Conservation (phyloP, 1,140 invertebrate species). For the Bacillus rossius region DNA sequence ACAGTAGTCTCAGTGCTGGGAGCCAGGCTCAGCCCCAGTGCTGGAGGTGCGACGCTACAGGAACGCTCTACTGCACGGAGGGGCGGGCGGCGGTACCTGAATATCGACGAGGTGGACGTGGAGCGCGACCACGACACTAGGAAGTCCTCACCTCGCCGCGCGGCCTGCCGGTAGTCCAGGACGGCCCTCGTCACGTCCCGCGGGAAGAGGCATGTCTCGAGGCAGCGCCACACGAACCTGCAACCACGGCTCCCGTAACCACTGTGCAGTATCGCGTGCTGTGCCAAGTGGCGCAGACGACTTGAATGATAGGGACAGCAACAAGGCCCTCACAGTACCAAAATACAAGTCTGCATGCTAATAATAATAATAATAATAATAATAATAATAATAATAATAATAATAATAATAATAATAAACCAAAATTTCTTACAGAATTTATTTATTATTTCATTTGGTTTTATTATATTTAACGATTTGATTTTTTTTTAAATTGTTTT, state of each 20-base stretch:
- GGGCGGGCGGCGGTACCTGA: slow-evolving; percentile 43
- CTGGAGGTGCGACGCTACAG: too few species aligned
- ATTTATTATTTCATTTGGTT: too few species aligned
- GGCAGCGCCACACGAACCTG: slow-evolving; percentile 44
- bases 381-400: too few species aligned
- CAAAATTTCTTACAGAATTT: too few species aligned
- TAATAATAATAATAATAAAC: too few species aligned
- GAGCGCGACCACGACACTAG: slow-evolving; percentile 59
- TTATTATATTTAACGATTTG: too few species aligned
- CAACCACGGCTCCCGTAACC: background rate
- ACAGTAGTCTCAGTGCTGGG: too few species aligned
- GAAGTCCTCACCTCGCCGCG: slow-evolving; percentile 52
- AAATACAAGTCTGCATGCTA: background rate
- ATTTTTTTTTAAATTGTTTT: too few species aligned
- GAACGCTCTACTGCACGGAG: too few species aligned
- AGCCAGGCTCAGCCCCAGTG: too few species aligned
- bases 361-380: background rate
- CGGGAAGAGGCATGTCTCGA: slow-evolving; percentile 46
- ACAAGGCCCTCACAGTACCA: background rate
- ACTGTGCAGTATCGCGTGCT: background rate
- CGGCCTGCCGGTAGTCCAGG: slow-evolving; percentile 41
- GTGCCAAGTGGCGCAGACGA: background rate
- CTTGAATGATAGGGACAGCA: background rate
- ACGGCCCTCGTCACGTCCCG: slow-evolving; percentile 48
- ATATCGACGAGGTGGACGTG: slow-evolving; percentile 56